phyloP scores from a whole-genome alignment of 2,113 vertebrate genomes.

The Apus apus region DNA sequence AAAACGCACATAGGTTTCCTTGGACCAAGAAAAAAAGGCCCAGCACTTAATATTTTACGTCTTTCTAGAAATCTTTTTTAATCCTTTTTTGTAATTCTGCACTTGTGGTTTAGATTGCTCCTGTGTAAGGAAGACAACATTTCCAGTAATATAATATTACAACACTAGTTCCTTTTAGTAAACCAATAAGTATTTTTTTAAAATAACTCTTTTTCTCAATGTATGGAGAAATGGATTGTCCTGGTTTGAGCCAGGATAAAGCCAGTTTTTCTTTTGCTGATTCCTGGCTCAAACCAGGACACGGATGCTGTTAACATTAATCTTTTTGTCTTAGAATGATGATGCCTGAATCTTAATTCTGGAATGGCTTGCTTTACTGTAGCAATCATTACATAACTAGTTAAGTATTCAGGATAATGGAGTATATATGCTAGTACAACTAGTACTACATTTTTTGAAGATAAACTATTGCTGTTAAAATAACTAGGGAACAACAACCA shows the following conservation, averaged over 20 bases:
- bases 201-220: conserved; percentile 22
- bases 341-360: background rate
- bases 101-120: background rate
- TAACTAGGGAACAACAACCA: background rate
- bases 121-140: background rate
- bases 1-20: background rate
- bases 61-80: background rate
- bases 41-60: background rate
- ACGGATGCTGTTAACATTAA: background rate
- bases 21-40: background rate
- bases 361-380: background rate
- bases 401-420: background rate
- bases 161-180: conserved; percentile 53
- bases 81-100: background rate
- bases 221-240: background rate
- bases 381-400: background rate
- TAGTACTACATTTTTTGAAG: background rate
- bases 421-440: background rate
- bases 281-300: too few relatives aligned
- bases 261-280: too few relatives aligned
- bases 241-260: too few relatives aligned
- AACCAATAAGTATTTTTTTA: conserved; percentile 34
- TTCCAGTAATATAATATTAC: conserved; percentile 53
- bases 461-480: background rate
- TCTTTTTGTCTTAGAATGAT: background rate